These are phyloP conservation scores for Lasioglossum oenotherae DNA, from an alignment of 2,888 invertebrate species.

Conservation along the genomic window DNA sequence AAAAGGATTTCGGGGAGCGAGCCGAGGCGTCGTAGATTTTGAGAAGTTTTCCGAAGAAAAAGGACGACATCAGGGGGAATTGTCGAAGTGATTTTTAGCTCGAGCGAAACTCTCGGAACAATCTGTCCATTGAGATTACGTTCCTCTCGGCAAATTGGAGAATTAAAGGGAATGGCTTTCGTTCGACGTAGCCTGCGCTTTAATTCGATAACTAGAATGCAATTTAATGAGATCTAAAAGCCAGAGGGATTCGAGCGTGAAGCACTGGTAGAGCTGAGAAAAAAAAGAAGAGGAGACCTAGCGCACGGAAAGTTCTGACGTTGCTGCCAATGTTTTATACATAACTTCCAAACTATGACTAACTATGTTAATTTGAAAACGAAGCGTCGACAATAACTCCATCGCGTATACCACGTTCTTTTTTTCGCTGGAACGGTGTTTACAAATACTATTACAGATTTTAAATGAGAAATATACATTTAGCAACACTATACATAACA, in stretches of 20 bases:
- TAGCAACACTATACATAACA: no score
- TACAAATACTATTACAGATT: no score
- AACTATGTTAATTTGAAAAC: constrained; percentile 5
- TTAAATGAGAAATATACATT: no score
- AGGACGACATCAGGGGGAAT: neutral
- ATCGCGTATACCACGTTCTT: neutral
- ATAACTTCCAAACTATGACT: constrained; percentile 1
- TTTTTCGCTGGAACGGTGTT: neutral
- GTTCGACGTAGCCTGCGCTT: constrained; percentile 18
- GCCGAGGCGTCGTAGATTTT: constrained; percentile 2
- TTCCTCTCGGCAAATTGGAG: constrained; percentile 15
- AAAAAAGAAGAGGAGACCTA: neutral
- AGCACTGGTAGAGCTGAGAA: constrained; percentile 3
- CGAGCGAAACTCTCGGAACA: constrained; percentile 16
- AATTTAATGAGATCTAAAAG: constrained; percentile 21
- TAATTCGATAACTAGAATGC: constrained; percentile 29
- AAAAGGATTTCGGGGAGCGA: constrained; percentile 7
- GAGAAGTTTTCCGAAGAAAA: constrained; percentile 1
- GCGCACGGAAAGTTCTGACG: constrained; percentile 1
- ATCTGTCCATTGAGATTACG: constrained; percentile 17
- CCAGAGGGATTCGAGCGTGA: constrained; percentile 16
- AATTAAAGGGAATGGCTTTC: constrained; percentile 17
- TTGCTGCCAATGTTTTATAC: neutral
- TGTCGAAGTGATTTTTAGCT: constrained; percentile 15
- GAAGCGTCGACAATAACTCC: neutral